Evolutionary conservation across 53 echinoderm and acorn worm species (phyloP).

Genomic region (Echinometra lucunter): DNA sequence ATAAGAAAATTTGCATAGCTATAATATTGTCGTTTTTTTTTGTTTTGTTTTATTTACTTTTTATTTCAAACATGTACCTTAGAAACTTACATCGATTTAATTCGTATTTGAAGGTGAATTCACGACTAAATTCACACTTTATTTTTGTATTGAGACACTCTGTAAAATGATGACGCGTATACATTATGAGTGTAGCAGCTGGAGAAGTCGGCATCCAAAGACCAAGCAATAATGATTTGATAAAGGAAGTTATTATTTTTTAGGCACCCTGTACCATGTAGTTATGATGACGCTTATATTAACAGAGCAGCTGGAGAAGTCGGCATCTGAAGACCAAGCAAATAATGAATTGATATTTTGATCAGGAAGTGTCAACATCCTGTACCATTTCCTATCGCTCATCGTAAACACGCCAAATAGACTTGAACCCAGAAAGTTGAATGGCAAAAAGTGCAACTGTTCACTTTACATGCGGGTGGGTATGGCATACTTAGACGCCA

Average conservation of each 20-base stretch:
- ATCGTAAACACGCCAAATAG: background rate
- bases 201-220: background rate
- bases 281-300: background rate
- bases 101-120: too few relatives aligned
- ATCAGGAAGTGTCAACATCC: slow-evolving; percentile 5
- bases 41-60: too few relatives aligned
- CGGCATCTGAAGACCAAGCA: slow-evolving; percentile 1
- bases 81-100: too few relatives aligned
- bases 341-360: slow-evolving; percentile 30
- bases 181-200: slow-evolving; percentile 2
- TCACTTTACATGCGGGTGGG: background rate
- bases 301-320: background rate
- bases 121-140: too few relatives aligned
- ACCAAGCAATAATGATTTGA: background rate
- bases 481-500: too few relatives aligned
- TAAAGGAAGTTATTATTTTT: background rate
- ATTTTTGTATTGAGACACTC: too few relatives aligned
- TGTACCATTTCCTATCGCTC: background rate
- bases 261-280: background rate
- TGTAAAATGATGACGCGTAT: background rate
- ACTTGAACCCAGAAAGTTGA: background rate
- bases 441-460: background rate
- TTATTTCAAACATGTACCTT: too few relatives aligned
- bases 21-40: too few relatives aligned
- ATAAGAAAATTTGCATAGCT: too few relatives aligned